Conservation (phyloP, 2,888 invertebrate species). For the Deilephila elpenor region DNA sequence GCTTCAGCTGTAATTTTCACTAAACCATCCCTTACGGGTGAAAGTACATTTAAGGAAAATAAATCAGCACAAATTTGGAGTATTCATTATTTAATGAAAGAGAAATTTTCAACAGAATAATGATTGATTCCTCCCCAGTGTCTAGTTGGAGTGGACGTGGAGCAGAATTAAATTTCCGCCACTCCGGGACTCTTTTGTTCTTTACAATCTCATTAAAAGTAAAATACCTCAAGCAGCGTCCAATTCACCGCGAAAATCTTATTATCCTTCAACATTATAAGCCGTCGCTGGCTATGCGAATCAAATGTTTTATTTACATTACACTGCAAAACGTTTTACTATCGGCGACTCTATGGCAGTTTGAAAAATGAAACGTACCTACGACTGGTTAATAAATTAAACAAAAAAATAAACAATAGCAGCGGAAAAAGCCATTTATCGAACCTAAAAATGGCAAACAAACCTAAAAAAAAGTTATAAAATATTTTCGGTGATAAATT, state of each 20-base stretch:
- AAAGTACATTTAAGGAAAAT: slow-evolving; percentile 21
- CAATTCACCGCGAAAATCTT: slow-evolving; percentile 62
- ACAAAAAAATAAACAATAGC: background rate
- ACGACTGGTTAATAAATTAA: background rate
- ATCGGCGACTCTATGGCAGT: background rate
- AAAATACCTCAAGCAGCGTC: slow-evolving; percentile 65
- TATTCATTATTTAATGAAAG: slow-evolving; percentile 27
- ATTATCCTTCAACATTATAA: slow-evolving; percentile 59
- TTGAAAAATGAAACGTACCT: background rate
- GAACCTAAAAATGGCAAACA: slow-evolving; percentile 11
- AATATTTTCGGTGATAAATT: slow-evolving; percentile 3
- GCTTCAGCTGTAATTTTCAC: background rate
- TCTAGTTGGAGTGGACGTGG: slow-evolving; percentile 63
- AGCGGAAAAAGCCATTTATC: slow-evolving; percentile 1
- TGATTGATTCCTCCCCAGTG: slow-evolving; percentile 60
- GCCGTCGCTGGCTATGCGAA: slow-evolving; percentile 18
- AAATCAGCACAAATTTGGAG: slow-evolving; percentile 27
- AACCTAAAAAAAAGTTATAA: slow-evolving; percentile 1
- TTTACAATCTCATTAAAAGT: slow-evolving; percentile 70
- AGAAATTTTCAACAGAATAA: slow-evolving; percentile 49
- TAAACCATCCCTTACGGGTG: background rate
- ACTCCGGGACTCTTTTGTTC: slow-evolving; percentile 68
- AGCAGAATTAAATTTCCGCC: slow-evolving; percentile 66
- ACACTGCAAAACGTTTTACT: background rate
- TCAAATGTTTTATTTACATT: slow-evolving; percentile 13